Base-by-base conservation (phyloP, 2,888 invertebrate genomes). In the Synanthedon myopaeformis region DNA sequence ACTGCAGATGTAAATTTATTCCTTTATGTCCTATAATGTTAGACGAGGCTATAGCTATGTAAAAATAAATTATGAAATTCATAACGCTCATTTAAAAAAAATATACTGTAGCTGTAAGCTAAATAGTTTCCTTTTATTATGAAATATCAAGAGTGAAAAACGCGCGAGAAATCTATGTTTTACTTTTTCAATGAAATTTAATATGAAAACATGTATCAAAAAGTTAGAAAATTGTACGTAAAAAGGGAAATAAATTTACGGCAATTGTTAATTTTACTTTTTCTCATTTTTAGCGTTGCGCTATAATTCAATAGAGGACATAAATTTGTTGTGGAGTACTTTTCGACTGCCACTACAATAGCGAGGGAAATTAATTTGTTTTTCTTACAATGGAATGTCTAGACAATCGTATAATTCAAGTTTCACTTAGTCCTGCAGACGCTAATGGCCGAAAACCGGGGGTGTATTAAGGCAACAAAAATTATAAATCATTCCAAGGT, bases 351-450 rank as follows among this genome's bases (percentile, higher is more conserved):
- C 71, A 68, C 66, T 77, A 78, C 80, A 72, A 77, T 80, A 74
- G 79, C 42, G 50, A 68, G 75, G 74, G 72, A 75, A 78, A 83
- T 84, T 85, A 84, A 84, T 84, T 85, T 86, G 83, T 85, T 87
- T 85, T 87, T 83, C 84, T 80, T 76, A 86, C 84, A 84, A 86
- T 82, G 74, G 82, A 64, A 67, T 72, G 86, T 87, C 86, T 86
- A 87, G 86, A 86, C 86, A 80, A 83, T 74, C 76, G 76, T 72
- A 85, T 87, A 84, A 82, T 80, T 86, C 84, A 83, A 78, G 77
- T 80, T 83, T 83, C 82, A 81, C 85, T 87, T 85, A 86, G 82
- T 72, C 61, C 64, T 58, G 69, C 53, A 56, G 57, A 58, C 56
- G 42, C 74, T 85, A 84, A 86, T 82, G 80, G 83, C 67, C 63